These are phyloP conservation scores for Drosophila lacertosa DNA, from an alignment of 1,140 invertebrate genomes.

Conservation along the genomic window DNA sequence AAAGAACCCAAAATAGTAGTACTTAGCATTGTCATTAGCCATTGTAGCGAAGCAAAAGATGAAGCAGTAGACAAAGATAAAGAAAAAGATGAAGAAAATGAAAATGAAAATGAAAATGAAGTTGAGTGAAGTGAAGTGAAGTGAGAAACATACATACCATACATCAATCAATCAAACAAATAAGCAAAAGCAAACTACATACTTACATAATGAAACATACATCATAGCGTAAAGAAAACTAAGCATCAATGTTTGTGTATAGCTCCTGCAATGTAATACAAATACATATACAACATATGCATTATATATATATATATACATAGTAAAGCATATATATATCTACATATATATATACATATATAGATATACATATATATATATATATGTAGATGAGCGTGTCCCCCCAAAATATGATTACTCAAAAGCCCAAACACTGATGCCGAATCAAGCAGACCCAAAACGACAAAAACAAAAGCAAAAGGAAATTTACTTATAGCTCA, in stretches of 20 bases:
- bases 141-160: constrained; percentile 70
- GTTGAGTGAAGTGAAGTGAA: too few relatives aligned
- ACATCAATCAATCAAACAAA: constrained; percentile 71
- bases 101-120: not conserved
- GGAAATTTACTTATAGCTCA: constrained; percentile 24
- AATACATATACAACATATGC: constrained; percentile 45
- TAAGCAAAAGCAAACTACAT: constrained; percentile 40
- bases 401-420: constrained; percentile 16
- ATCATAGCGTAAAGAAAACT: constrained; percentile 54
- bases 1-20: constrained; percentile 57
- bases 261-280: constrained; percentile 63
- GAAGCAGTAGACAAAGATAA: constrained; percentile 19
- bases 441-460: constrained; percentile 25
- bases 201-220: constrained; percentile 49
- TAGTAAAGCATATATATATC: constrained; percentile 40
- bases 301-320: constrained; percentile 49
- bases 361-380: constrained; percentile 48
- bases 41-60: constrained; percentile 58
- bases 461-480: not conserved
- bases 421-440: constrained; percentile 13
- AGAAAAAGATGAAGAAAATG: not conserved
- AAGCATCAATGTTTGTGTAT: constrained; percentile 75
- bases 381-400: constrained; percentile 34
- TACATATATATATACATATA: constrained; percentile 45
- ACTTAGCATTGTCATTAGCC: constrained; percentile 81